Base-by-base conservation (phyloP, 2,888 invertebrate genomes). In the Onthophagus sagittarius region DNA sequence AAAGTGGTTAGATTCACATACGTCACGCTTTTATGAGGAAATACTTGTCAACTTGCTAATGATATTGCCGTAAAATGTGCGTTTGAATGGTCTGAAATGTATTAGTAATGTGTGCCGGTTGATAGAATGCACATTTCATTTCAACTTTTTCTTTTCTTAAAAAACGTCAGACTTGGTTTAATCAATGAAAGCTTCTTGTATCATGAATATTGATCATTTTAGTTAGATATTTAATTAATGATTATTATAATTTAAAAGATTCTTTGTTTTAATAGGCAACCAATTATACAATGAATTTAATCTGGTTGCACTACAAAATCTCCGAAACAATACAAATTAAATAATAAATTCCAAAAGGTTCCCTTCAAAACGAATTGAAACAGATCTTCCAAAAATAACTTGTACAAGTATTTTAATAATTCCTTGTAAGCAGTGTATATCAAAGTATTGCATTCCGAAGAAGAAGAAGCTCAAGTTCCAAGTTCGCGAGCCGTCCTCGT, bases 351-450 rank as follows among this genome's bases (percentile, higher is more conserved):
- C 39, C 15, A 11, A 15, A 65, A 65, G 15, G n/a, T 3, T 65
- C 65, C 23, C 7, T 9, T 13, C 23, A 67, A 67, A 67, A 67
- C 23, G 15, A 23, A 67, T 15, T 23, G 23, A 67, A 15, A n/a
- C 65, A n/a, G 6, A 32, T n/a, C 23, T 31, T 67, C 67, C 31
- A 3, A 32, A 32, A 15, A 67, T 31, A 67, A 71, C 70, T 67
- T 71, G 53, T 70, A 53, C 9, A 74, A 74, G 74, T 74, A 74
- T 74, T 74, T 74, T 74, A 74, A 74, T 74, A 74, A 74, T 74
- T 72, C 71, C 69, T 72, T 70, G 65, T 15, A 63, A 69, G 63
- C 70, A 64, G 74, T 62, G 70, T 70, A 69, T 63, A 73, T 71
- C 71, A 33, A 53, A 53, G 39, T 74, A 74, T 74, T 74, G 62